Conservation (phyloP, 2,113 vertebrate species). For the Perognathus longimembris region DNA sequence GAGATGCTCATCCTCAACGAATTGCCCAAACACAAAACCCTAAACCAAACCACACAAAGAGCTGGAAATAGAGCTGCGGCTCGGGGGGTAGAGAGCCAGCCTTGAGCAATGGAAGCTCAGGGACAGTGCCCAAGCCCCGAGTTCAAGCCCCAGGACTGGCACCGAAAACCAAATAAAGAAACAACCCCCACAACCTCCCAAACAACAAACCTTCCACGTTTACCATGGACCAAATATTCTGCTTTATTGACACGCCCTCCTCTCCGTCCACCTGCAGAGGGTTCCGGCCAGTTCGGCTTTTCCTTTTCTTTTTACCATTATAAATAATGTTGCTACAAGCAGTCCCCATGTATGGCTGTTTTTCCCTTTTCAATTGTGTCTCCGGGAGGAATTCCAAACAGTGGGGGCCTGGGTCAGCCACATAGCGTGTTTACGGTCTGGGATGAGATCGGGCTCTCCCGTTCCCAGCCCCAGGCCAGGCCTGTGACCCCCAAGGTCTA, state of each 20-base stretch:
- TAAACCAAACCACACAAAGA: no score
- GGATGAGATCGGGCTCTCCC: not conserved
- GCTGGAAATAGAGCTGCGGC: no score
- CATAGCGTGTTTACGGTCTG: slow-evolving; percentile 54
- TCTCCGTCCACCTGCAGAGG: no score
- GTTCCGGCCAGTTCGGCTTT: not conserved
- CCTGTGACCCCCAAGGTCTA: not conserved
- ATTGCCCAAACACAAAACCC: no score
- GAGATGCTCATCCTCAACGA: no score
- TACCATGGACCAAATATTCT: not conserved
- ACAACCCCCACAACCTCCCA: no score
- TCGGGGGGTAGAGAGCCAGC: no score
- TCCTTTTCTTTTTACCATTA: not conserved
- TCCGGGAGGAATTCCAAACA: slow-evolving; percentile 74
- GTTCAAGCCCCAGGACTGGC: no score
- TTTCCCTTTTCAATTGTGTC: slow-evolving; percentile 49
- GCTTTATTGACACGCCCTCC: not conserved
- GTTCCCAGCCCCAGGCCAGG: not conserved
- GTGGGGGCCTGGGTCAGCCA: slow-evolving; percentile 66
- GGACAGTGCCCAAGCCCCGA: no score
- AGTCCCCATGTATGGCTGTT: slow-evolving; percentile 44
- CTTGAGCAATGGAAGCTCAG: no score
- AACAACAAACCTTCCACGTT: not conserved
- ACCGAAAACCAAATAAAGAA: no score
- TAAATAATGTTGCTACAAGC: slow-evolving; percentile 76